Evolutionary conservation across 2,888 invertebrate species (phyloP).

Genomic region (Torymus aiolomorphi): DNA sequence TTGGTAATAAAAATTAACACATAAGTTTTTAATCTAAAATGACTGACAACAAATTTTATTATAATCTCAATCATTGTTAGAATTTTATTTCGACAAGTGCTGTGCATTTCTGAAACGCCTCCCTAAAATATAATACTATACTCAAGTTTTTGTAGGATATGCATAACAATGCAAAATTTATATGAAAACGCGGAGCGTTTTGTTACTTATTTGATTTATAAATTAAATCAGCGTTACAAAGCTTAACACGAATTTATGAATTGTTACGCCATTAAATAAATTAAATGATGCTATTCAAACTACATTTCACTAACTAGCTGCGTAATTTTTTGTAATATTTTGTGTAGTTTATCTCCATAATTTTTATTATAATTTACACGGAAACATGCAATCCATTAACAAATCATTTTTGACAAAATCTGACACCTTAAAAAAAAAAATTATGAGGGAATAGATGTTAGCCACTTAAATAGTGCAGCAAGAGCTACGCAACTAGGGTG

Average conservation of each 20-base stretch:
- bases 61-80: background rate
- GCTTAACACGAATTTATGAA: conserved; percentile 2
- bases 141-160: background rate
- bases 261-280: background rate
- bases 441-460: background rate
- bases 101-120: conserved; percentile 12
- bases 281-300: conserved; percentile 6
- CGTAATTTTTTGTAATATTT: background rate
- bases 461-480: background rate
- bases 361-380: too few species aligned
- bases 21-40: background rate
- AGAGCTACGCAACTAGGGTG: conserved; percentile 24
- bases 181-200: conserved; percentile 32
- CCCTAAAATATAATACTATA: background rate
- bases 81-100: conserved; percentile 20
- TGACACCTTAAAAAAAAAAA: background rate
- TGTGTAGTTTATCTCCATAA: too few species aligned
- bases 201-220: conserved; percentile 14
- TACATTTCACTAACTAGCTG: conserved; percentile 1
- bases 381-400: too few species aligned
- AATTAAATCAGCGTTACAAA: background rate
- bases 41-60: too few species aligned
- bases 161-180: background rate
- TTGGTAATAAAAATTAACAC: conserved; percentile 3
- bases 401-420: too few species aligned